These are phyloP conservation scores for Thryonomys swinderianus DNA, from an alignment of 2,113 vertebrate genomes.

Conservation along the genomic window DNA sequence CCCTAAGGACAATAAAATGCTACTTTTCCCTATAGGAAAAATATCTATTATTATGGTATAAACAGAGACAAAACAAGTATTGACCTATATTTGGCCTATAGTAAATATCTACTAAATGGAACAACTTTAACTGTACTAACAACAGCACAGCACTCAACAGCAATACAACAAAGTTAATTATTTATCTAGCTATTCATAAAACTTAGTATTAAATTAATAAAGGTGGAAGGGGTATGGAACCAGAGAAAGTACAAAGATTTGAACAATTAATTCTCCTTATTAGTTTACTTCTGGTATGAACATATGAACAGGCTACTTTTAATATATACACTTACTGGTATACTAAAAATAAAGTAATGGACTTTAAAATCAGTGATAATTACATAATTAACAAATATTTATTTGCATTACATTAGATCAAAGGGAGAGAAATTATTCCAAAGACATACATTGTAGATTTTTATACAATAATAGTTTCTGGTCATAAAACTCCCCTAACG, in stretches of 20 bases:
- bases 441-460: neutral
- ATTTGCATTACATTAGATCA: slow-evolving; percentile 34
- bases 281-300: neutral
- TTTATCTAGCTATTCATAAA: neutral
- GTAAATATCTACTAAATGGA: neutral
- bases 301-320: neutral
- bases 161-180: neutral
- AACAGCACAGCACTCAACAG: neutral
- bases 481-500: slow-evolving; percentile 32
- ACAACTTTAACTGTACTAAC: neutral
- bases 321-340: slow-evolving; percentile 28
- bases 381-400: slow-evolving; percentile 5
- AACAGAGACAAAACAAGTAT: neutral
- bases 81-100: neutral
- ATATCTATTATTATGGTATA: neutral
- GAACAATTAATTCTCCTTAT: neutral
- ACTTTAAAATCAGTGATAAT: slow-evolving; percentile 49
- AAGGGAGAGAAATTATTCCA: slow-evolving; percentile 32
- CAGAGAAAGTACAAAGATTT: neutral
- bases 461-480: slow-evolving; percentile 23
- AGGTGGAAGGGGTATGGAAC: neutral
- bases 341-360: neutral
- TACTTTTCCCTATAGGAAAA: neutral
- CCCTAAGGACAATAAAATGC: neutral
- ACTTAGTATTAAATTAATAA: neutral